Conservation (phyloP, 2,113 vertebrate genomes). For the Cryptoleucopteryx plumbea region DNA sequence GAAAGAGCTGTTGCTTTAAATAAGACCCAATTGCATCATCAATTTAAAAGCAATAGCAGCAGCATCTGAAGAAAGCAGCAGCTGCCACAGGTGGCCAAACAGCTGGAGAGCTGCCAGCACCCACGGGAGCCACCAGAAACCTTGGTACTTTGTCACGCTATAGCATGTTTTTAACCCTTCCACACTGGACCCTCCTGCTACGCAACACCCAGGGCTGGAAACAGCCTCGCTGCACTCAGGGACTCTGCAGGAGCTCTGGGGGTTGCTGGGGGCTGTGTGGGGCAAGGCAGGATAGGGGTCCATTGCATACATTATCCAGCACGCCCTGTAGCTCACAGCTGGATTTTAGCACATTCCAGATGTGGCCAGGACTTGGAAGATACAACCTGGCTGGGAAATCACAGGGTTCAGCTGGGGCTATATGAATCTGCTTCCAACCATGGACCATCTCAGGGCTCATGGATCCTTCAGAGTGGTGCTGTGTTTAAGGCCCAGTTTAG, state of each 20-base stretch:
- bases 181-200: not conserved
- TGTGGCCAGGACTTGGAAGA: not conserved
- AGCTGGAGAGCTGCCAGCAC: slow-evolving; percentile 58
- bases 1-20: slow-evolving; percentile 54
- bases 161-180: not conserved
- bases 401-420: not conserved
- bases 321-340: not conserved
- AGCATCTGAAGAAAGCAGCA: slow-evolving; percentile 42
- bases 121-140: not conserved
- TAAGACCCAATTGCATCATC: slow-evolving; percentile 50
- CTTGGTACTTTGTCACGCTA: not conserved
- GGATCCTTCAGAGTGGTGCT: not conserved
- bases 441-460: not conserved
- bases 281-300: not conserved
- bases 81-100: slow-evolving; percentile 62
- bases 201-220: accelerated
- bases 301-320: not conserved
- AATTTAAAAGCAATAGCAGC: slow-evolving; percentile 59
- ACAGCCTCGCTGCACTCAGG: not conserved
- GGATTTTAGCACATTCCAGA: not conserved
- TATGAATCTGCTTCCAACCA: accelerated
- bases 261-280: not conserved
- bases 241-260: not conserved
- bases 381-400: not conserved
- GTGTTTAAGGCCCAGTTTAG: not conserved